These are phyloP conservation scores for Coreius guichenoti DNA, from an alignment of 2,797 vertebrate genomes.

Conservation along the genomic window DNA sequence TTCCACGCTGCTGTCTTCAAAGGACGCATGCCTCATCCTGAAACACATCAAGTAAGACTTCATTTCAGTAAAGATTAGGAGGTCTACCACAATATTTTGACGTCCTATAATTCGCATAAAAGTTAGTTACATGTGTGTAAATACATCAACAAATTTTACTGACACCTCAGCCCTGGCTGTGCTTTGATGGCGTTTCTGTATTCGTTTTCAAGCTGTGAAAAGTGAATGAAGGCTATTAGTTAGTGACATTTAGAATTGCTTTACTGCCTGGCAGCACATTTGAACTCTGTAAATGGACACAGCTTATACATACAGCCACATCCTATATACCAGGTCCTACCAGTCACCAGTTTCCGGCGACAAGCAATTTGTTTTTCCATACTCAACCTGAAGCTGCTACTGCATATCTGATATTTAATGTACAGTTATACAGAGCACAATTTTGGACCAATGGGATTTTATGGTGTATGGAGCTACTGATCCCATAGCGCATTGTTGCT, in stretches of 20 bases:
- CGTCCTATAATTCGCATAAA: slow-evolving; percentile 46
- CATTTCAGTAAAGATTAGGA: slow-evolving; percentile 59
- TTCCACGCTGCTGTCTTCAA: slow-evolving; percentile 57
- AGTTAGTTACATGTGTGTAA: slow-evolving; percentile 53
- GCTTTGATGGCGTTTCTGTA: slow-evolving; percentile 53
- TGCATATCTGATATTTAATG: slow-evolving; percentile 4
- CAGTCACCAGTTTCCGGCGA: neutral
- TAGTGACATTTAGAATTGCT: slow-evolving; percentile 42
- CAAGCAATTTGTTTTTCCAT: slow-evolving; percentile 29
- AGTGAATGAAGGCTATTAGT: slow-evolving; percentile 40
- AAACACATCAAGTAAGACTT: slow-evolving; percentile 59
- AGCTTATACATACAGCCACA: slow-evolving; percentile 21
- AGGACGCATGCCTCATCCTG: slow-evolving; percentile 49
- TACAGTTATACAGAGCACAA: neutral
- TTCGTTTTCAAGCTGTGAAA: slow-evolving; percentile 47
- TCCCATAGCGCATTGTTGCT: neutral
- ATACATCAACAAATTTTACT: slow-evolving; percentile 55
- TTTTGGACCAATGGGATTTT: neutral
- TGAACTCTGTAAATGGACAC: slow-evolving; percentile 19
- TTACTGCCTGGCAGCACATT: slow-evolving; percentile 27
- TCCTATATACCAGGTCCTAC: slow-evolving; percentile 5
- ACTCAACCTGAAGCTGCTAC: neutral
- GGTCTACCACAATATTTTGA: slow-evolving; percentile 33
- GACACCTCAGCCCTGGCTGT: slow-evolving; percentile 50
- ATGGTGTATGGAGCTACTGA: neutral